Conservation (phyloP, 2,797 vertebrate species). For the Acanthornis magna region DNA sequence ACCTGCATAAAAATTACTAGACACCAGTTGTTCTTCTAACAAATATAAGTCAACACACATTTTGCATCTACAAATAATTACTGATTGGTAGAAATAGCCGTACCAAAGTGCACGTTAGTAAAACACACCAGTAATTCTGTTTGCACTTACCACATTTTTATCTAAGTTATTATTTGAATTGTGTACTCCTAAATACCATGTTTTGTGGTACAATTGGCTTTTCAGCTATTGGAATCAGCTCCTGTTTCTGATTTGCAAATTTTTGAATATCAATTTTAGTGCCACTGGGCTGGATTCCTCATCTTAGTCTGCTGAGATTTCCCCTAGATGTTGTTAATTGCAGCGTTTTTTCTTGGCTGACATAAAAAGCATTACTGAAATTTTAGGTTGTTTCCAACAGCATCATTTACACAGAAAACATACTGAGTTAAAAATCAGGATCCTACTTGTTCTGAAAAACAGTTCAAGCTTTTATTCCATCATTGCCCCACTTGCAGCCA, state of each 20-base stretch:
- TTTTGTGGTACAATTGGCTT: background rate
- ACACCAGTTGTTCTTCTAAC: background rate
- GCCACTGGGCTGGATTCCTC: background rate
- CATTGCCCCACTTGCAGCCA: background rate
- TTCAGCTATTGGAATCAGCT: background rate
- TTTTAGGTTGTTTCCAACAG: background rate
- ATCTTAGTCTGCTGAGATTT: background rate
- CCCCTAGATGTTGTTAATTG: background rate
- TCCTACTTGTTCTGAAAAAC: background rate
- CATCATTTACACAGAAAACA: background rate
- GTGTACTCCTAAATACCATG: background rate
- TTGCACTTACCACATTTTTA: background rate
- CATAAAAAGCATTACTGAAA: background rate
- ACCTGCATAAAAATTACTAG: background rate
- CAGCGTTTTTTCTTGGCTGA: background rate
- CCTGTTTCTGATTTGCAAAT: background rate
- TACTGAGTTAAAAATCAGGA: background rate
- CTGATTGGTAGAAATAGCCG: background rate
- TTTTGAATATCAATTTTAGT: background rate
- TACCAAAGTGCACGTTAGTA: background rate
- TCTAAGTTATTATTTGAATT: background rate
- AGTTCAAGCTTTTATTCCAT: background rate
- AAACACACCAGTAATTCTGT: background rate
- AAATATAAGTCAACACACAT: background rate
- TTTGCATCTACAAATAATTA: background rate